These are phyloP conservation scores for Diarsia dahlii DNA, from an alignment of 2,888 invertebrate genomes.

Conservation along the genomic window DNA sequence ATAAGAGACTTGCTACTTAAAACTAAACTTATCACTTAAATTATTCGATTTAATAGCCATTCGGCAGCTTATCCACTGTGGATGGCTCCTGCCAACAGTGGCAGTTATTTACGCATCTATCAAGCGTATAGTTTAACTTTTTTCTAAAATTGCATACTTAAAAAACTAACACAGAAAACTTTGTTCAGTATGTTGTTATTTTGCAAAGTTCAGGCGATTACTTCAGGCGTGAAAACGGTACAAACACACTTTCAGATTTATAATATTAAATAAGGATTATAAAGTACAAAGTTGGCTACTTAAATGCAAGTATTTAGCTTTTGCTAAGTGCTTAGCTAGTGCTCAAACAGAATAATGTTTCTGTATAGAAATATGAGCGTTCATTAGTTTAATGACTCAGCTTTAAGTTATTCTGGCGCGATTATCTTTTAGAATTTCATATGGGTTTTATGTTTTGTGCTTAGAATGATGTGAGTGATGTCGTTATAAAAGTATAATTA, in stretches of 20 bases:
- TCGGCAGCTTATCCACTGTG: too few species aligned
- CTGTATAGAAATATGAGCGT: slow-evolving; percentile 55
- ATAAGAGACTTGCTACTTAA: too few species aligned
- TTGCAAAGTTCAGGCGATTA: slow-evolving; percentile 14
- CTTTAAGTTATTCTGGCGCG: slow-evolving; percentile 15
- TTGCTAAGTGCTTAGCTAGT: slow-evolving; percentile 53
- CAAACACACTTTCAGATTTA: slow-evolving; percentile 41
- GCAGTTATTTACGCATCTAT: neutral
- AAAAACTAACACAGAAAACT: neutral
- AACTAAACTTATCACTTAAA: too few species aligned
- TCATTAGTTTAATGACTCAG: slow-evolving; percentile 51
- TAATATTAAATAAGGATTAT: slow-evolving; percentile 61
- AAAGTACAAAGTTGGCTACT: slow-evolving; percentile 52
- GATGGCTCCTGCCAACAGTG: too few species aligned
- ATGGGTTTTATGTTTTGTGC: neutral
- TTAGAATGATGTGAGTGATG: neutral
- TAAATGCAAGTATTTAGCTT: slow-evolving; percentile 52
- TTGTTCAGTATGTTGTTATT: neutral
- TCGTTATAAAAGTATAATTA: neutral
- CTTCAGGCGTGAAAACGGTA: slow-evolving; percentile 39
- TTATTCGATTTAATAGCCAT: too few species aligned
- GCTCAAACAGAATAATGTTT: slow-evolving; percentile 43
- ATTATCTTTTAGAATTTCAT: slow-evolving; percentile 33
- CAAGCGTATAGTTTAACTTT: neutral
- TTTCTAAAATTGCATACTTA: neutral